A percentile compares a stretch with the other conserved stretches of the same genome.
phyloP scores from a whole-genome alignment of 2,797 vertebrate species.

The Manis javanica region DNA sequence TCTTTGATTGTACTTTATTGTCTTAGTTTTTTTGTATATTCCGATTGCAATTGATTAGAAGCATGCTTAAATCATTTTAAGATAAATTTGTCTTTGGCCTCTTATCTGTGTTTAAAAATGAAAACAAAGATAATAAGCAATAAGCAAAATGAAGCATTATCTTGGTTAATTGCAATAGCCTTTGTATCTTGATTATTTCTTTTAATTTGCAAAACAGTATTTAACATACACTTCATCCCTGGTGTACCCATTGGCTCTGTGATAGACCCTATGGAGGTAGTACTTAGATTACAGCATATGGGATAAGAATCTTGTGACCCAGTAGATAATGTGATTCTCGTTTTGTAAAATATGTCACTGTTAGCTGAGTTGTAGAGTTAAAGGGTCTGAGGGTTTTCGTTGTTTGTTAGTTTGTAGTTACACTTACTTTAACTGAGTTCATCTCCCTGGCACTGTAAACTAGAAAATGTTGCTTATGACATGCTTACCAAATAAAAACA shows the following conservation, averaged over 20 bases:
- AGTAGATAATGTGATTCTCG: background rate
- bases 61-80: conserved; percentile 48
- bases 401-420: background rate
- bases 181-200: conserved; percentile 33
- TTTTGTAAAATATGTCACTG: conserved; percentile 27
- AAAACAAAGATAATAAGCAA: background rate
- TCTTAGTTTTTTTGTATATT: background rate
- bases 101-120: conserved; percentile 43
- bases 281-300: background rate
- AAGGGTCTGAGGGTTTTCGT: conserved; percentile 1
- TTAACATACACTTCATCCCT: conserved; percentile 3
- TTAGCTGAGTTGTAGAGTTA: conserved; percentile 30
- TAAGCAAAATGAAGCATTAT: conserved; percentile 51
- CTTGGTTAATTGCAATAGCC: background rate
- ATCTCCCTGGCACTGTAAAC: conserved; percentile 7
- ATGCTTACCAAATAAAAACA: conserved; percentile 47
- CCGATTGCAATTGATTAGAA: conserved; percentile 13
- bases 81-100: conserved; percentile 40
- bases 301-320: conserved; percentile 37
- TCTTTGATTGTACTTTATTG: background rate
- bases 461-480: conserved; percentile 46
- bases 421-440: conserved; percentile 26
- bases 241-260: background rate
- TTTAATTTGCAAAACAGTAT: conserved; percentile 9
- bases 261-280: background rate